Conservation (phyloP, 1,140 invertebrate genomes). For the Ditylenchus dipsaci region DNA sequence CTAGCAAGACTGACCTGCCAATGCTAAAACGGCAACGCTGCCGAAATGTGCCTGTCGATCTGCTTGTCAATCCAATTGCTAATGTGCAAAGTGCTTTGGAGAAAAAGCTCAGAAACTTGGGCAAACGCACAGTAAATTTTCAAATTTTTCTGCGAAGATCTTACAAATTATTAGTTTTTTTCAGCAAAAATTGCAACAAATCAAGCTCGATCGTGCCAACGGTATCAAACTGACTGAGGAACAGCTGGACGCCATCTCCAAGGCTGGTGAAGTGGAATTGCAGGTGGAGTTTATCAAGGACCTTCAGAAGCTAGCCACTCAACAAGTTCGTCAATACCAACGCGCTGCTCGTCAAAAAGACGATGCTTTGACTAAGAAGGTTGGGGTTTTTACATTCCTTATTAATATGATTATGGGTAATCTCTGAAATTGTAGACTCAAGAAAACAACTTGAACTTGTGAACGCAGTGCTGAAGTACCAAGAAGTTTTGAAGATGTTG, state of each 20-base stretch:
- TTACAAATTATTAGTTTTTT: conserved; percentile 1
- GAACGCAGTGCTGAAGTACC: neutral
- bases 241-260: conserved; percentile 25
- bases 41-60: conserved; percentile 1
- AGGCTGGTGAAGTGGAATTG: conserved; percentile 21
- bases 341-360: conserved; percentile 2
- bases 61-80: conserved; percentile 19
- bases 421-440: neutral
- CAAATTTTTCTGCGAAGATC: neutral
- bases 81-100: conserved; percentile 22
- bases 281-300: conserved; percentile 29
- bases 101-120: conserved; percentile 30
- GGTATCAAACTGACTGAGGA: conserved; percentile 11
- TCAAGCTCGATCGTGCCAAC: conserved; percentile 9
- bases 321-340: conserved; percentile 22
- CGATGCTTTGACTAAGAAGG: neutral
- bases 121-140: conserved; percentile 16
- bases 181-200: conserved; percentile 17
- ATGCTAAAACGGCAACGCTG: conserved; percentile 5
- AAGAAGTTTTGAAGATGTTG: neutral
- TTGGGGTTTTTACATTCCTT: neutral
- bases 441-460: neutral
- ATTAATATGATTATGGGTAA: too few species aligned
- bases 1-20: conserved; percentile 1
- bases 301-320: conserved; percentile 15